These are phyloP conservation scores for Sclerurus mexicanus DNA, from an alignment of 2,113 vertebrate genomes.

Conservation along the genomic window DNA sequence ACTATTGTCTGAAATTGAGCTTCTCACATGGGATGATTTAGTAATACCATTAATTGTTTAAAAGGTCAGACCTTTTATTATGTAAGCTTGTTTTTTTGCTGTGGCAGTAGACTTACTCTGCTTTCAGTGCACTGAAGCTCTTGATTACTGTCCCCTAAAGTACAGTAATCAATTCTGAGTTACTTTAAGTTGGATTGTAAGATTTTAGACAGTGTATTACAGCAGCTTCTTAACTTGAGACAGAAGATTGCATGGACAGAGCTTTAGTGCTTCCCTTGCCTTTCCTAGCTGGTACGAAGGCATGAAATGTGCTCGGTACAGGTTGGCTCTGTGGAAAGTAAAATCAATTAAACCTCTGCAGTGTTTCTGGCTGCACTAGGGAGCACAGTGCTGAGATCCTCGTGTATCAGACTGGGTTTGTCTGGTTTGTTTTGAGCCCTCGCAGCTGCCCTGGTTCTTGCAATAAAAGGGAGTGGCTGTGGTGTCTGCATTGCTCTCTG, in stretches of 20 bases:
- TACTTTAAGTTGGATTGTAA: neutral
- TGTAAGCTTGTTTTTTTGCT: constrained; percentile 18
- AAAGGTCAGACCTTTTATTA: constrained; percentile 54
- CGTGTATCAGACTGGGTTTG: neutral
- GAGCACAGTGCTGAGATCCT: neutral
- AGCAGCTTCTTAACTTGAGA: neutral
- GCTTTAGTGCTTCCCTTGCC: neutral
- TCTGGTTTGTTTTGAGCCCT: neutral
- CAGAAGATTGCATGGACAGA: neutral
- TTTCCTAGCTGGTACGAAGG: neutral
- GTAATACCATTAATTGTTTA: constrained; percentile 18
- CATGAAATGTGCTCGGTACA: neutral
- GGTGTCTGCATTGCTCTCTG: neutral
- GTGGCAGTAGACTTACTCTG: neutral
- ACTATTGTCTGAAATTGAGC: constrained; percentile 38
- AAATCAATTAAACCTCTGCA: neutral
- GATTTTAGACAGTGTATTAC: neutral
- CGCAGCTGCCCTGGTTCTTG: neutral
- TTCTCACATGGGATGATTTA: constrained; percentile 11
- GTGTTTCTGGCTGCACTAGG: neutral
- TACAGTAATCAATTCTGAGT: neutral
- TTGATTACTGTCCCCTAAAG: neutral
- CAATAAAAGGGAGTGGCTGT: neutral
- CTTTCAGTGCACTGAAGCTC: neutral
- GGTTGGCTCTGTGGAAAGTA: neutral